Percentiles rank a stretch among this genome's conserved stretches.
These are phyloP conservation scores for Malurus alboscapulatus DNA, from an alignment of 2,113 vertebrate genomes.

Conservation along the genomic window DNA sequence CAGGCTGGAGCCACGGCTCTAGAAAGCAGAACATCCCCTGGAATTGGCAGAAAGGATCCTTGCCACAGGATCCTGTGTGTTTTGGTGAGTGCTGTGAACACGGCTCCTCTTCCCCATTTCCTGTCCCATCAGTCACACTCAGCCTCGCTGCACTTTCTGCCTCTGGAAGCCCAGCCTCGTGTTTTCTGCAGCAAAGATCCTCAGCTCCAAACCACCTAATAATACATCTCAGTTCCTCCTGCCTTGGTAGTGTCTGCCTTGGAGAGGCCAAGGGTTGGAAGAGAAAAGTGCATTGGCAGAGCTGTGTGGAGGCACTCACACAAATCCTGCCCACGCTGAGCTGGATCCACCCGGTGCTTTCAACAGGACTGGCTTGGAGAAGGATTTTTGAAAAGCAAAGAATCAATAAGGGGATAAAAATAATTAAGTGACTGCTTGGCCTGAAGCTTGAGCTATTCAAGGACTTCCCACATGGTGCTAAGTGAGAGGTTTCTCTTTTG, in stretches of 20 bases:
- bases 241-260: slow-evolving; percentile 9
- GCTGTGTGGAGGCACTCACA: neutral
- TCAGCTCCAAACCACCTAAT: slow-evolving; percentile 59
- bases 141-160: neutral
- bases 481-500: neutral
- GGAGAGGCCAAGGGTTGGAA: slow-evolving; percentile 23
- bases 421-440: neutral
- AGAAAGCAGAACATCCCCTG: neutral
- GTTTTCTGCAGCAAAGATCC: neutral
- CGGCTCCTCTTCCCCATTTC: neutral
- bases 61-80: neutral
- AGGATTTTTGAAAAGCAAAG: slow-evolving; percentile 16
- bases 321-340: slow-evolving; percentile 12
- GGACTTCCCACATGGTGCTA: neutral
- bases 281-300: slow-evolving; percentile 43
- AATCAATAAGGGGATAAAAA: neutral
- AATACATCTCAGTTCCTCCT: slow-evolving; percentile 34
- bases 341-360: slow-evolving; percentile 4
- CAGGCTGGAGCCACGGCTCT: neutral
- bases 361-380: slow-evolving; percentile 1
- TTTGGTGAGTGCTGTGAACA: neutral
- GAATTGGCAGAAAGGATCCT: neutral
- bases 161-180: neutral
- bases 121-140: neutral
- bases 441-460: neutral